These are phyloP conservation scores for Busseola fusca DNA, from an alignment of 2,888 invertebrate genomes.

Conservation along the genomic window DNA sequence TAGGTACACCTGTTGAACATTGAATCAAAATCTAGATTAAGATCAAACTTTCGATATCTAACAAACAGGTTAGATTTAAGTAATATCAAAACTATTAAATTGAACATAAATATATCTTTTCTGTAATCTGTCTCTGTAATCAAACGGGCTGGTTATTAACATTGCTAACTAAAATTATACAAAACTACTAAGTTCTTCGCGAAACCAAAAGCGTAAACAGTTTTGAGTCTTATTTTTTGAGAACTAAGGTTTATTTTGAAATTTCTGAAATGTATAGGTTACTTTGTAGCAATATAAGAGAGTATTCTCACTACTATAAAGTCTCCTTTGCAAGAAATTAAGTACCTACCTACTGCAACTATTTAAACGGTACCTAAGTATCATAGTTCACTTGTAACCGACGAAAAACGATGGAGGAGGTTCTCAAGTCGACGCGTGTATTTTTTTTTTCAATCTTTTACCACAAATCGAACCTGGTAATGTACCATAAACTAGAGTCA, in stretches of 20 bases:
- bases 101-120: conserved; percentile 50
- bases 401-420: too few relatives aligned
- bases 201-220: not conserved
- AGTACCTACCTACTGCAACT: not conserved
- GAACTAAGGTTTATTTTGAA: not conserved
- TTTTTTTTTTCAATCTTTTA: too few relatives aligned
- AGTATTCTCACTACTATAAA: conserved; percentile 14
- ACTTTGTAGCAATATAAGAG: conserved; percentile 38
- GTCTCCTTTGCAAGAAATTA: not conserved
- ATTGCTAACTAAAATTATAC: conserved; percentile 51
- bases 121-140: conserved; percentile 58
- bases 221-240: conserved; percentile 29
- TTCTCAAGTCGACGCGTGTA: too few relatives aligned
- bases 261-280: conserved; percentile 12
- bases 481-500: not conserved
- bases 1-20: conserved; percentile 40
- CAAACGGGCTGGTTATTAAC: conserved; percentile 57
- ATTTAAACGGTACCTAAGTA: too few relatives aligned
- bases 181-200: not conserved
- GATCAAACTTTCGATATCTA: conserved; percentile 42
- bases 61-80: conserved; percentile 51
- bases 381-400: too few relatives aligned
- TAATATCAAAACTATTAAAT: conserved; percentile 35
- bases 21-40: conserved; percentile 48
- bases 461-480: too few relatives aligned